These are phyloP conservation scores for Microplitis mediator DNA, from an alignment of 1,140 invertebrate genomes.

Conservation along the genomic window DNA sequence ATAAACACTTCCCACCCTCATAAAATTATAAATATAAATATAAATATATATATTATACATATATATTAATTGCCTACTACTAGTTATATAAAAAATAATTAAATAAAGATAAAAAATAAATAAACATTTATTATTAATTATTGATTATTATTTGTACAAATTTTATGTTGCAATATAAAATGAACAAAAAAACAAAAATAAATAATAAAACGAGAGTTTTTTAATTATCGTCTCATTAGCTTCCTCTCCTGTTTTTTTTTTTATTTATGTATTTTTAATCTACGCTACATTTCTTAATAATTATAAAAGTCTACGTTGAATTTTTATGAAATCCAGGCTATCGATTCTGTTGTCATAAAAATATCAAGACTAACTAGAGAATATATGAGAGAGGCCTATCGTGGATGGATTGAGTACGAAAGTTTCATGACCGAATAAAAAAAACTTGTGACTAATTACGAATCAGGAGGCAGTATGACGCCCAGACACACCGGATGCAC, in stretches of 20 bases:
- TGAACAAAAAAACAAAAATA: constrained; percentile 42
- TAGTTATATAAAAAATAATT: constrained; percentile 10
- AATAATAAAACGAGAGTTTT: constrained; percentile 53
- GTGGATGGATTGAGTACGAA: not conserved
- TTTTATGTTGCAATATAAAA: constrained; percentile 61
- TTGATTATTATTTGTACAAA: constrained; percentile 61
- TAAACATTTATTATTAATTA: constrained; percentile 15
- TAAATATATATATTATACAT: constrained; percentile 39
- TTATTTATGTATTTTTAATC: not conserved
- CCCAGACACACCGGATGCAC: constrained; percentile 18
- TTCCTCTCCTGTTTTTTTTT: not conserved
- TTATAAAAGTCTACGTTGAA: too few species aligned
- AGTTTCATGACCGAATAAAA: constrained; percentile 4
- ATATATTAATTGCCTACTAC: constrained; percentile 44
- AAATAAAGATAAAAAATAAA: too few species aligned
- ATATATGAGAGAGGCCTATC: too few species aligned
- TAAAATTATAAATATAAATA: constrained; percentile 38
- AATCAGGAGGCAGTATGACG: constrained; percentile 22
- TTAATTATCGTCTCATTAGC: constrained; percentile 11
- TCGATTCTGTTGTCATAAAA: not conserved
- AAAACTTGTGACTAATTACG: constrained; percentile 19
- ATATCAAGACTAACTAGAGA: not conserved
- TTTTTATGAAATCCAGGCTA: too few species aligned
- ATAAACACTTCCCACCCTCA: constrained; percentile 32
- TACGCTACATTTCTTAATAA: too few species aligned